Percentiles rank a stretch among this genome's conserved stretches.
Conservation (phyloP, 2,113 vertebrate genomes). For the Xiphias gladius region DNA sequence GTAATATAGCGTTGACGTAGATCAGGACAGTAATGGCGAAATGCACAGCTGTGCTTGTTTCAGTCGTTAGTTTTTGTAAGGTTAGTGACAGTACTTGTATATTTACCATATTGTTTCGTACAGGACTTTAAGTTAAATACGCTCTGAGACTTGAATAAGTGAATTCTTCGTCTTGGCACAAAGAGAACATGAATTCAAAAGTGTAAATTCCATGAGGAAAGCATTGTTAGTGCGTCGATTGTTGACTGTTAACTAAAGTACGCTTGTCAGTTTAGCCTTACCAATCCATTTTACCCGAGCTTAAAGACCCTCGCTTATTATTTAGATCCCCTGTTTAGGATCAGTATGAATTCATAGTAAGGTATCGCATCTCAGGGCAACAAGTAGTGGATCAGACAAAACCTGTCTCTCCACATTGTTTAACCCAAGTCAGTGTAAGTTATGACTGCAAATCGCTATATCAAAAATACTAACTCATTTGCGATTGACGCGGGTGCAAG, state of each 20-base stretch:
- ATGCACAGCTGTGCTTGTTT: background rate
- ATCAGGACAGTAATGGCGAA: background rate
- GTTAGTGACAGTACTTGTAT: background rate
- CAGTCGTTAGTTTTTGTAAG: background rate
- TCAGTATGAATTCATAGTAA: background rate
- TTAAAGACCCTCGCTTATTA: background rate
- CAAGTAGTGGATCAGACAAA: background rate
- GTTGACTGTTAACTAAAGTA: background rate
- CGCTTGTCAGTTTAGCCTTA: background rate
- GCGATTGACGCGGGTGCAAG: background rate
- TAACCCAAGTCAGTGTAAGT: background rate
- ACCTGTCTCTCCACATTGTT: constrained; percentile 4
- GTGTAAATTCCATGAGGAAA: background rate
- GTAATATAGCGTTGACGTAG: background rate
- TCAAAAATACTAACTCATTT: background rate
- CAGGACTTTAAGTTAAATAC: background rate
- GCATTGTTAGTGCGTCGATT: background rate
- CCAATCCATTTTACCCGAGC: no score
- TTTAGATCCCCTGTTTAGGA: background rate
- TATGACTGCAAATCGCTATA: background rate
- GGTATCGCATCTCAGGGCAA: background rate
- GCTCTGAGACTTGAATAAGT: background rate
- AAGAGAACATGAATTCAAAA: background rate
- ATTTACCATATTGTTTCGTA: background rate
- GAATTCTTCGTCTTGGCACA: background rate